phyloP scores from a whole-genome alignment of 2,113 vertebrate species.

The Phodopus roborovskii region DNA sequence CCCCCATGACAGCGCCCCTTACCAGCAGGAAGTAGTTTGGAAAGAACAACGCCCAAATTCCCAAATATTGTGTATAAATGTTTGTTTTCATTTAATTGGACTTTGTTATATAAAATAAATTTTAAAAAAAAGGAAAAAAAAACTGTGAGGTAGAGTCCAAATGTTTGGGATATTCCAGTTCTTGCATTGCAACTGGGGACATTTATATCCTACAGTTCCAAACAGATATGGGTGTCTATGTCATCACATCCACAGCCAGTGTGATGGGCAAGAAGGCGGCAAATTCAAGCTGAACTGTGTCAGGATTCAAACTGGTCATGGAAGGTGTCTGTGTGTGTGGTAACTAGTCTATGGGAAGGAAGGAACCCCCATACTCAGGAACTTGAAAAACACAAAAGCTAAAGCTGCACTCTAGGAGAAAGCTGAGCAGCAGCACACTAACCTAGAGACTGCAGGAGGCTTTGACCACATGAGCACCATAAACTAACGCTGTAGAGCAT shows the following conservation, averaged over 20 bases:
- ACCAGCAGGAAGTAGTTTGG: too few species aligned
- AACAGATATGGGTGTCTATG: too few species aligned
- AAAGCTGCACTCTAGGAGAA: background rate
- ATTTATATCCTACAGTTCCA: background rate
- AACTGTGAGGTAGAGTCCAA: background rate
- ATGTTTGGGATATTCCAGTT: too few species aligned
- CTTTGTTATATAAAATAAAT: too few species aligned
- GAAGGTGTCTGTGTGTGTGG: background rate
- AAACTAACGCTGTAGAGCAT: background rate
- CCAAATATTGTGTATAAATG: too few species aligned
- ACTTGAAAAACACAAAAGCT: background rate
- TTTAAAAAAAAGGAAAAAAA: too few species aligned
- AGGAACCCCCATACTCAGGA: background rate
- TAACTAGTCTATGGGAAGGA: background rate
- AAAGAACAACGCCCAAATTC: too few species aligned
- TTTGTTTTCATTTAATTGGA: too few species aligned
- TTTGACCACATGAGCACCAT: background rate
- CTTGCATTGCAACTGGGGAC: background rate
- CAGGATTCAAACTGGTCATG: background rate
- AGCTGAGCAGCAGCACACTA: background rate
- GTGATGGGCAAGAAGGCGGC: too few species aligned
- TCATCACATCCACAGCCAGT: background rate
- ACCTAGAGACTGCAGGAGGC: background rate
- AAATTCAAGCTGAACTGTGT: background rate
- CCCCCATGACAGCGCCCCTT: too few species aligned